phyloP scores from a whole-genome alignment of 1,140 invertebrate species.

The Sipha flava region DNA sequence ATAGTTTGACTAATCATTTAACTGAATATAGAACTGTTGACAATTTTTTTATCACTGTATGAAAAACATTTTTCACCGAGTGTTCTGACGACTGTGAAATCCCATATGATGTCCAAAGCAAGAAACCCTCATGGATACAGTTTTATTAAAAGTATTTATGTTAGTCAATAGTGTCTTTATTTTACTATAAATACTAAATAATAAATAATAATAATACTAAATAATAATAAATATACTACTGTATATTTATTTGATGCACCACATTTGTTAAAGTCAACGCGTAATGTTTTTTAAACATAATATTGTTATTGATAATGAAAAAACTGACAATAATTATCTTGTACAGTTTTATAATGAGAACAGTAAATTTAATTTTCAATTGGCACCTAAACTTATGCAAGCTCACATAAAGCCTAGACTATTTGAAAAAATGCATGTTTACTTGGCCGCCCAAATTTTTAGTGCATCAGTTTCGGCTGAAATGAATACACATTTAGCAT shows the following conservation, averaged over 20 bases:
- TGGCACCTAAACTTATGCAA: neutral
- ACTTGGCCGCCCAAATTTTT: too few relatives aligned
- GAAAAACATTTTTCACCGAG: neutral
- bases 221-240: too few relatives aligned
- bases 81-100: neutral
- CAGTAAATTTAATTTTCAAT: neutral
- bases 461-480: neutral
- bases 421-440: neutral
- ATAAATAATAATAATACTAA: too few relatives aligned
- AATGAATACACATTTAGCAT: neutral
- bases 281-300: constrained; percentile 39
- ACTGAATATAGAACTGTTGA: neutral
- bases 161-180: neutral
- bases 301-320: neutral
- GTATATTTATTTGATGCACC: neutral
- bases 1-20: neutral
- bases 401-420: neutral
- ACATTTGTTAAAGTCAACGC: neutral
- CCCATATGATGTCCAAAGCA: neutral
- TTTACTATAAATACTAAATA: neutral
- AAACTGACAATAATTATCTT: neutral
- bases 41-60: neutral
- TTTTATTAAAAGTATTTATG: neutral
- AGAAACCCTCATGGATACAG: neutral
- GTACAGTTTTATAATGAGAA: neutral